These are phyloP conservation scores for cattle (Bos taurus) DNA, from an alignment of 2,113 vertebrate species.

Conservation along the genomic window DNA sequence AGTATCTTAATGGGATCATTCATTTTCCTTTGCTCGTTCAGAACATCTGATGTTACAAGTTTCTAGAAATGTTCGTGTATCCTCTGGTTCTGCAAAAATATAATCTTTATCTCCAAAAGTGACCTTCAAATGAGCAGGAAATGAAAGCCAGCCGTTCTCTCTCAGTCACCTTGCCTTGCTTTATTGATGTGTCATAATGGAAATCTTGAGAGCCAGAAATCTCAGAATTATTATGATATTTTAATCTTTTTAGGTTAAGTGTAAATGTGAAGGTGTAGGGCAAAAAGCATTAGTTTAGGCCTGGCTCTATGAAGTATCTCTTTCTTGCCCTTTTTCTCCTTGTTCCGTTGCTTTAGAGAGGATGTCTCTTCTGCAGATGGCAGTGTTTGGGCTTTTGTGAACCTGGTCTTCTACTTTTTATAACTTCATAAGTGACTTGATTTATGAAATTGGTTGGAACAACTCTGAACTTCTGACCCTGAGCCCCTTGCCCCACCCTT, in stretches of 20 bases:
- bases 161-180: conserved; percentile 64
- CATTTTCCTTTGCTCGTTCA: conserved; percentile 73
- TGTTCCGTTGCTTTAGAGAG: conserved; percentile 23
- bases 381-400: not conserved
- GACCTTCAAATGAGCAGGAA: conserved; percentile 78
- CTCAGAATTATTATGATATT: conserved; percentile 58
- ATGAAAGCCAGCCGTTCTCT: conserved; percentile 70
- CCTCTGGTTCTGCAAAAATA: conserved; percentile 76
- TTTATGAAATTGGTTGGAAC: not conserved
- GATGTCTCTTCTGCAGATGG: not conserved
- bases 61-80: conserved; percentile 75
- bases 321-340: conserved; percentile 65
- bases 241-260: conserved; percentile 70
- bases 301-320: conserved; percentile 51
- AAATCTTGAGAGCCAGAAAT: conserved; percentile 73
- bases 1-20: conserved; percentile 80
- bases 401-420: not conserved
- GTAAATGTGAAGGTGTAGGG: conserved; percentile 63
- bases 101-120: conserved; percentile 79
- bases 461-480: not conserved
- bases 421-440: not conserved
- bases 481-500: not conserved
- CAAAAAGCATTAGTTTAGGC: conserved; percentile 52
- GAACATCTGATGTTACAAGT: conserved; percentile 79
- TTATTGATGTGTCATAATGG: conserved; percentile 71